Evolutionary conservation across 2,113 vertebrate species (phyloP).

Genomic region (Saguinus midas): DNA sequence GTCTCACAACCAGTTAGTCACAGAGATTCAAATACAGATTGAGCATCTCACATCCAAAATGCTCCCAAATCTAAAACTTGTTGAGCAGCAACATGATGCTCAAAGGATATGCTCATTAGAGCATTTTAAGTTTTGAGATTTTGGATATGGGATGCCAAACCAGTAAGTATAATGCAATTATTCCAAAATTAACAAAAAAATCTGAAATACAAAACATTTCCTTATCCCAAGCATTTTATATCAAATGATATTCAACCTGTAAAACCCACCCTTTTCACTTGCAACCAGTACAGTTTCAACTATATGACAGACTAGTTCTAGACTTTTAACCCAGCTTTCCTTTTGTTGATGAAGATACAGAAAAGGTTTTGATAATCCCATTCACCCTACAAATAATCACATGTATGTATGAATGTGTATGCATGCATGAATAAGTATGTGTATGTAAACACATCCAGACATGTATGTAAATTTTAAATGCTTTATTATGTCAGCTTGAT

Average conservation of each 20-base stretch:
- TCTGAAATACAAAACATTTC: background rate
- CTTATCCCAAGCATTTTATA: background rate
- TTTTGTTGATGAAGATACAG: background rate
- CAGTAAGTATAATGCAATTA: background rate
- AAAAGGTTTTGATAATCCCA: background rate
- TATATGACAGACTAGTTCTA: too few relatives aligned
- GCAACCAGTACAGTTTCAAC: background rate
- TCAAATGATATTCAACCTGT: background rate
- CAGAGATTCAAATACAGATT: background rate
- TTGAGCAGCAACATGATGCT: background rate
- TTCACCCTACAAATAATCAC: background rate
- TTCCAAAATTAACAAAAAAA: background rate
- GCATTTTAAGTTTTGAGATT: background rate
- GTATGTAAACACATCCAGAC: rapidly evolving
- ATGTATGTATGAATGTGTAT: rapidly evolving
- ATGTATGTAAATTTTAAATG: background rate
- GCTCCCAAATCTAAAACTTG: background rate
- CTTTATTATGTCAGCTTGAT: background rate
- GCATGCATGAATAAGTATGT: background rate
- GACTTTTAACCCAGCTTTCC: background rate
- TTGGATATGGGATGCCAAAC: background rate
- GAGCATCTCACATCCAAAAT: background rate
- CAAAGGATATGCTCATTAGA: background rate
- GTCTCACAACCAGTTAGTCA: background rate
- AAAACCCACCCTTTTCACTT: background rate